Evolutionary conservation across 2,888 invertebrate genomes (phyloP), one percentile per base, ranked within the genome.

Genomic region (Troglohyphantes excavatus): DNA sequence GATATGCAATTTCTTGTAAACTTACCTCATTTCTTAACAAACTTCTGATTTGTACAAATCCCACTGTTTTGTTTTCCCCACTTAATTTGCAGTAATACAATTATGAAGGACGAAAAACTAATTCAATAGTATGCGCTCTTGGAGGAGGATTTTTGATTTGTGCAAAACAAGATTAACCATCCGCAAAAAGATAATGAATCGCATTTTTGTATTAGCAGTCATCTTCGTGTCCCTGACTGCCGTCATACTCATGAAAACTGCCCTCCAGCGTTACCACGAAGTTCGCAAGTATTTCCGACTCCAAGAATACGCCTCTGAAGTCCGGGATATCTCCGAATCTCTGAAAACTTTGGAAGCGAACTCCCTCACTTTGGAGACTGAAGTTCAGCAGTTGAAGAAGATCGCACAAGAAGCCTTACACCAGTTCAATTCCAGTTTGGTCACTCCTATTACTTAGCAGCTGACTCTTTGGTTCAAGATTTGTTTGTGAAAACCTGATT

Each of bases 211-310:
- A 21, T 21, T 90, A 13, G 72, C 85, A 33, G 76, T 81, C 13
- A n/a, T 90, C 11, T 87, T 76, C 43, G 82, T 90, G 19, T 78
- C 85, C 1, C 43, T 86, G 19, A 83, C 87, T 9, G 87, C 87
- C 17, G 84, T 91, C 2, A 73, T 91, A 7, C 63, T 91, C 26
- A 91, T 91, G 84, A 91, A 84, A 81, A 88, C 88, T 9, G 90
- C 88, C 0, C 68, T 91, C 0, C 88, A 88, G 46, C 72, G 88
- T 21, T 91, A 88, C 53, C 88, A 91, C 17, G 88, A 91, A 73
- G 88, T 91, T 13, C 65, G 90, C n/a, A 91, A 91, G 63, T 91
- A 91, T 75, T 91, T 88, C 59, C 59, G 90, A 26, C 73, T 91
- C 1, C 90, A 91, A 73, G 90, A 91, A 61, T 91, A 91, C 79